Evolutionary conservation across 2,797 vertebrate genomes (phyloP), one percentile per base, ranked within the genome.

Genomic region (Dendrocincla tyrannina): DNA sequence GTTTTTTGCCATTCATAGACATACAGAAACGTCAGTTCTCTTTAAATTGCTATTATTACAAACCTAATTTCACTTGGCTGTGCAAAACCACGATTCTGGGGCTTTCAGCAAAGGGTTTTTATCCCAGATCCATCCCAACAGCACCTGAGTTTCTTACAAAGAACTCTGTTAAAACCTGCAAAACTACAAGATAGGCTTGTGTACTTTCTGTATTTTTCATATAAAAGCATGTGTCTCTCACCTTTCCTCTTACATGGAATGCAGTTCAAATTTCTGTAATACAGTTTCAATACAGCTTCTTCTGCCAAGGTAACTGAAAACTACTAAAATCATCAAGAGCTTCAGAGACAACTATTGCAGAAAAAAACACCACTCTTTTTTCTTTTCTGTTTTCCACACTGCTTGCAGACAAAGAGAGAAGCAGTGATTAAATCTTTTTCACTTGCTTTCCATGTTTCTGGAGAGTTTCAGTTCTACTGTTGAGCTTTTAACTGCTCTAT

Each of bases 231-330:
- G 5, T 55, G 16, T 35, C 14, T 78, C 56, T 94, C 81, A 49
- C 39, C 28, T 93, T 64, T 76, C 35, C 17, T 77, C 73, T 90
- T 53, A 60, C 23, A 22, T 11, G n/a, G 50, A 85, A 85, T 8
- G 32, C 32, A 37, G 56, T 72, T 78, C 46, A 66, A 33, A 64
- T 72, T 67, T 85, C 56, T 67, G 10, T 47, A 66, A 46, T 37
- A 42, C 23, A 33, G 13, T 63, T 92, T 91, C 67, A 44, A 13
- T 82, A 35, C 46, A 53, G 13, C 25, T 75, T 25, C 44, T 85
- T 92, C 79, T 78, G 49, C 28, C 47, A 70, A 78, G 64, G 72
- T 85, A 91, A 62, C 85, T 78, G 73, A 68, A 85, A 94, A 80
- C 73, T 91, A 13, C 46, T 68, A 86, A 83, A 91, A 84, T 83